phyloP scores from a whole-genome alignment of 2,888 invertebrate genomes.

The Spodoptera exigua region DNA sequence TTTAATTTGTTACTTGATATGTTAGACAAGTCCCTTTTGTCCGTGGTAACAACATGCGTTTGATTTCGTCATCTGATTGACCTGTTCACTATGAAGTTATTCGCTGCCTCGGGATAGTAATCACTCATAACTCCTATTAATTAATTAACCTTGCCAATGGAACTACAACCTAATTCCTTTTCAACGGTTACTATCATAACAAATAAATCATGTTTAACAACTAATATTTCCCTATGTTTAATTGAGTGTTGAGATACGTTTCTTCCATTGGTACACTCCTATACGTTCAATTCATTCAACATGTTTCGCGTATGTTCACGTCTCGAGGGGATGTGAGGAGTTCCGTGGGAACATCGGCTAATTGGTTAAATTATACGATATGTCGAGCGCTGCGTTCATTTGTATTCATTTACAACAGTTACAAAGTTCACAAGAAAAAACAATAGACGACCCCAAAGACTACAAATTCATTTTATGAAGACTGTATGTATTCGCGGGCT shows the following conservation, averaged over 20 bases:
- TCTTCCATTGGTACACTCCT: constrained; percentile 19
- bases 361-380: constrained; percentile 82
- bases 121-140: constrained; percentile 23
- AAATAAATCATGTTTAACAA: constrained; percentile 16
- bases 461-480: constrained; percentile 61
- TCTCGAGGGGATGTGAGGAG: constrained; percentile 74
- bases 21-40: constrained; percentile 20
- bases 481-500: constrained; percentile 18
- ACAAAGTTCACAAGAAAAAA: constrained; percentile 74
- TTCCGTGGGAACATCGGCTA: constrained; percentile 82
- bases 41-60: not conserved
- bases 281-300: constrained; percentile 56
- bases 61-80: constrained; percentile 16
- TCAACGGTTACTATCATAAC: constrained; percentile 11
- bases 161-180: constrained; percentile 21
- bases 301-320: constrained; percentile 62
- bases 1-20: constrained; percentile 49
- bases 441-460: constrained; percentile 59
- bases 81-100: constrained; percentile 5
- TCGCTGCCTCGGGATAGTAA: constrained; percentile 28
- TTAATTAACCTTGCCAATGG: constrained; percentile 14
- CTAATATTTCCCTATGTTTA: constrained; percentile 18
- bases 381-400: constrained; percentile 70
- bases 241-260: constrained; percentile 8
- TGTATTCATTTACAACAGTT: constrained; percentile 76